Conservation (phyloP, 1,140 invertebrate species). For the Caligus rogercresseyi region DNA sequence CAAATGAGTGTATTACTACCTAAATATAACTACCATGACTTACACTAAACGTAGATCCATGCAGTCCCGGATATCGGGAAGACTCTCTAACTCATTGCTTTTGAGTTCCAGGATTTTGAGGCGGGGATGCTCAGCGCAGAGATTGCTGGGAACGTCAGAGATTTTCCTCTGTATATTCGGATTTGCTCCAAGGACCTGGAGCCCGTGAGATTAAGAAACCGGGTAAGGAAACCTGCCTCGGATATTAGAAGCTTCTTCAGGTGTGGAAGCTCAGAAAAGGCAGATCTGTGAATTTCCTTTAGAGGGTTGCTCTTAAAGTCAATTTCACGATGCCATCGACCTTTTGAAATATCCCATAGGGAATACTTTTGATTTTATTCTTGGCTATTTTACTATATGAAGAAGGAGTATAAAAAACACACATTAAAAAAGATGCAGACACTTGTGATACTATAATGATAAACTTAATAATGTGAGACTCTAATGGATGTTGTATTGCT, state of each 20-base stretch:
- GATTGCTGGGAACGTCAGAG: conserved; percentile 27
- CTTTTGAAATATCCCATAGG: conserved; percentile 7
- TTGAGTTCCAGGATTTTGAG: conserved; percentile 46
- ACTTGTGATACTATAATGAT: too few species aligned
- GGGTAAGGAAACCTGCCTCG: conserved; percentile 28
- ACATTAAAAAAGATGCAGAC: too few species aligned
- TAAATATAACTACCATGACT: conserved; percentile 16
- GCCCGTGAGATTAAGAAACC: conserved; percentile 32
- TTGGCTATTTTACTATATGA: conserved; percentile 27
- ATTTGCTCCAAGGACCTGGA: conserved; percentile 29
- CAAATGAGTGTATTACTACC: too few species aligned
- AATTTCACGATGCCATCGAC: conserved; percentile 24
- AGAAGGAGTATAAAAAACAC: conserved; percentile 19
- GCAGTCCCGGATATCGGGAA: conserved; percentile 12
- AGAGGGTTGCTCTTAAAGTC: conserved; percentile 30
- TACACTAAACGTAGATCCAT: conserved; percentile 8
- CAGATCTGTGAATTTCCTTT: conserved; percentile 24
- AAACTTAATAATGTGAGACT: too few species aligned
- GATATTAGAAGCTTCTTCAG: conserved; percentile 31
- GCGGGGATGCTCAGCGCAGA: conserved; percentile 28
- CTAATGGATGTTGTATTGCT: too few species aligned
- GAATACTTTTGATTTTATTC: conserved; percentile 23
- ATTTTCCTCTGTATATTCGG: conserved; percentile 31
- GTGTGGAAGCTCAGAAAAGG: conserved; percentile 28
- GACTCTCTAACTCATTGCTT: conserved; percentile 44